These are phyloP conservation scores for Hypotaenidia philippensis DNA, from an alignment of 2,797 vertebrate species.

Conservation along the genomic window DNA sequence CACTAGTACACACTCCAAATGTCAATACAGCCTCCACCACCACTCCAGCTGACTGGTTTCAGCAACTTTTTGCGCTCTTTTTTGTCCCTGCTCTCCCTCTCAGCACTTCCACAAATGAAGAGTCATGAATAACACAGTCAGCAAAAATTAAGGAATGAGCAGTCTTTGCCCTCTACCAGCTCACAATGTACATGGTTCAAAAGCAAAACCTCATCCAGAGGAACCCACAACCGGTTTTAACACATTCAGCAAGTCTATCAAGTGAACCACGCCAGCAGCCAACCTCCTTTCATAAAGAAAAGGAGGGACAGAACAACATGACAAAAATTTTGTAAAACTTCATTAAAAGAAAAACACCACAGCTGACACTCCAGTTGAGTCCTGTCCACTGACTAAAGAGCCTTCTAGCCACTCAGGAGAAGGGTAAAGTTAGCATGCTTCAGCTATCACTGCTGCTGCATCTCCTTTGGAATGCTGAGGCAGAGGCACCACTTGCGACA, in stretches of 20 bases:
- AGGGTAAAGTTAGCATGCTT: background rate
- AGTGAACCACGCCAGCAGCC: background rate
- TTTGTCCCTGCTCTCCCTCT: background rate
- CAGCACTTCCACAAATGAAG: background rate
- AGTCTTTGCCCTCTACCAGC: background rate
- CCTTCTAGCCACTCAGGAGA: background rate
- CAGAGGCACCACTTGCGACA: accelerated
- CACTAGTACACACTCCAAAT: background rate
- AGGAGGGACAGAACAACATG: background rate
- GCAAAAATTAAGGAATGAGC: background rate
- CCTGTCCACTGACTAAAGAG: background rate
- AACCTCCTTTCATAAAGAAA: background rate
- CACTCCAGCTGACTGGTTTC: background rate
- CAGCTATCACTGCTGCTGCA: background rate
- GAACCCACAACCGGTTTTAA: background rate
- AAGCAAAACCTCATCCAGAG: background rate
- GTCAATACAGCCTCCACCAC: background rate
- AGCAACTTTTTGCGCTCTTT: background rate
- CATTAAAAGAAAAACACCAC: background rate
- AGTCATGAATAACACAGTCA: background rate
- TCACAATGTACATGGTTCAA: background rate
- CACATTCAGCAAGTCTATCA: background rate
- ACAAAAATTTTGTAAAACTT: background rate
- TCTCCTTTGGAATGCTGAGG: background rate
- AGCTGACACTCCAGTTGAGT: background rate